Conservation (phyloP, 2,888 invertebrate species). For the Rhabditoides inermis region DNA sequence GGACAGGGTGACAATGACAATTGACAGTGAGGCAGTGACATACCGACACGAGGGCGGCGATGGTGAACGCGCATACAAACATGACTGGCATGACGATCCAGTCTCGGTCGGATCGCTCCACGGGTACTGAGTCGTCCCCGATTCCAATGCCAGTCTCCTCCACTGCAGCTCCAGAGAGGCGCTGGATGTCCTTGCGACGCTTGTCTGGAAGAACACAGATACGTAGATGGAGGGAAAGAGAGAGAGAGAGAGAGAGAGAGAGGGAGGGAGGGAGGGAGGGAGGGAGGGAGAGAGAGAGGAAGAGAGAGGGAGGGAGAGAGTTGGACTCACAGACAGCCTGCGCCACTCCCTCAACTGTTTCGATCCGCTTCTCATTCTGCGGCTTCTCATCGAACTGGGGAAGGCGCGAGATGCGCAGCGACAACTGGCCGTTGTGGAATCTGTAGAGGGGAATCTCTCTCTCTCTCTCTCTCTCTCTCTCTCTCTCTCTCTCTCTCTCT, state of each 20-base stretch:
- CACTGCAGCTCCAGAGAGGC: constrained; percentile 44
- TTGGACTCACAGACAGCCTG: constrained; percentile 44
- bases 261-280: neutral
- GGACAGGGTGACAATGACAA: constrained; percentile 18
- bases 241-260: neutral
- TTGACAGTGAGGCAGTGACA: constrained; percentile 10
- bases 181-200: constrained; percentile 48
- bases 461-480: neutral
- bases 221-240: neutral
- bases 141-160: constrained; percentile 51
- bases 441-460: constrained; percentile 12
- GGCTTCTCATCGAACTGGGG: constrained; percentile 17
- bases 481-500: constrained; percentile 1
- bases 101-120: constrained; percentile 45
- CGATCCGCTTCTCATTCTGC: constrained; percentile 36
- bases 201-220: constrained; percentile 35
- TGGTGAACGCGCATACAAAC: constrained; percentile 45
- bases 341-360: constrained; percentile 47
- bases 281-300: too few relatives aligned
- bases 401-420: constrained; percentile 40
- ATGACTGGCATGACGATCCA: constrained; percentile 47
- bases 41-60: constrained; percentile 24
- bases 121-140: constrained; percentile 46
- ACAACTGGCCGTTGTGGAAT: constrained; percentile 36
- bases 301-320: too few relatives aligned